Conservation (phyloP, 2,113 vertebrate species). For the Paramisgurnus dabryanus region DNA sequence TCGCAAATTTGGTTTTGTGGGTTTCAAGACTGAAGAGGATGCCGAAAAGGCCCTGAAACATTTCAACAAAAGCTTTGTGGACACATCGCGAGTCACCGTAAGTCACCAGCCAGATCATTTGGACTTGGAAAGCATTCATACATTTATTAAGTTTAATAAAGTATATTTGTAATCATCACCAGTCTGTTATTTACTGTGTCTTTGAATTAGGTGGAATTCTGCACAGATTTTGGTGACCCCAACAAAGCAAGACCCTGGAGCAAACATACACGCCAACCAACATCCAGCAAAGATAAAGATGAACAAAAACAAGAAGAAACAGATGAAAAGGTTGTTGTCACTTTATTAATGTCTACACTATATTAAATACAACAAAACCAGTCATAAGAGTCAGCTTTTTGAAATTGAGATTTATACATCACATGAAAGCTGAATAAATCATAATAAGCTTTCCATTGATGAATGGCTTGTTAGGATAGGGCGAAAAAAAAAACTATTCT, state of each 20-base stretch:
- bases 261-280: conserved; percentile 78
- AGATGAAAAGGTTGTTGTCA: conserved; percentile 68
- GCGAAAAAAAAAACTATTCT: too few relatives aligned
- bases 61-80: conserved; percentile 90
- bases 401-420: too few relatives aligned
- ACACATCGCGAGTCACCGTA: conserved; percentile 87
- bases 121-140: not conserved
- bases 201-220: conserved; percentile 86
- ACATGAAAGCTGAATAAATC: too few relatives aligned
- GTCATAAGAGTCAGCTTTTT: too few relatives aligned
- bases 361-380: too few relatives aligned
- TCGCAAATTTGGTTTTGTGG: conserved; percentile 94
- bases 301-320: conserved; percentile 22
- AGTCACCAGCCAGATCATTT: conserved; percentile 42
- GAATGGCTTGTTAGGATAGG: too few relatives aligned
- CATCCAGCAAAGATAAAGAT: conserved; percentile 25
- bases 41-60: conserved; percentile 80
- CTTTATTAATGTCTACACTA: not conserved
- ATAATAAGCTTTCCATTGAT: too few relatives aligned
- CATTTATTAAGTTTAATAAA: not conserved
- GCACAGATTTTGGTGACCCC: conserved; percentile 91
- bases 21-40: conserved; percentile 87
- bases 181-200: not conserved
- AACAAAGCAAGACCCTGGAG: conserved; percentile 90
- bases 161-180: not conserved